Evolutionary conservation across 2,113 vertebrate genomes (phyloP).

Genomic region (Xiphorhynchus elegans): DNA sequence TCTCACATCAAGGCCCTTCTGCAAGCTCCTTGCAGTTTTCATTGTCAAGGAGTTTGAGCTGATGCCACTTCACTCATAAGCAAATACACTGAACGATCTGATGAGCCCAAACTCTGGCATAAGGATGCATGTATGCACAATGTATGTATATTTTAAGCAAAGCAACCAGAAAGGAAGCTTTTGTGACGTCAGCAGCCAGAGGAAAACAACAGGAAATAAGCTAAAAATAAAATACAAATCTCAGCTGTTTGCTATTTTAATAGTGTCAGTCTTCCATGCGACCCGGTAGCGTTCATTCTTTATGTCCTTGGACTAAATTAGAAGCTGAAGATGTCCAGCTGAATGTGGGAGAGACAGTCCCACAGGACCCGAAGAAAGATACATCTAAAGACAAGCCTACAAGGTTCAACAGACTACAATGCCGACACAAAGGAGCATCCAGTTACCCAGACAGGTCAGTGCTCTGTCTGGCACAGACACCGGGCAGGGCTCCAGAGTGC

Average conservation of each 20-base stretch:
- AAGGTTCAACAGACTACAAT: not conserved
- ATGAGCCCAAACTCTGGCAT: not conserved
- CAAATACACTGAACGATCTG: not conserved
- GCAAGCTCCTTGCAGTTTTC: not conserved
- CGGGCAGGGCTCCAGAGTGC: not conserved
- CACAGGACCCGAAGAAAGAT: not conserved
- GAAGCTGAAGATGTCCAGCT: not conserved
- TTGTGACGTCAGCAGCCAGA: not conserved
- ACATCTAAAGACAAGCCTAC: not conserved
- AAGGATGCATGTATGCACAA: not conserved
- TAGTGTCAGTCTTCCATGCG: not conserved
- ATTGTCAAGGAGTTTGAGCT: not conserved
- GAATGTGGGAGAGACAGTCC: not conserved
- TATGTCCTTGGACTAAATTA: slow-evolving; percentile 13
- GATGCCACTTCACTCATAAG: not conserved
- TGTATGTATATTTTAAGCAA: not conserved
- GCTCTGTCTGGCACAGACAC: not conserved
- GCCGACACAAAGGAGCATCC: not conserved
- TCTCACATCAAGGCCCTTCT: not conserved
- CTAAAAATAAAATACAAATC: slow-evolving; percentile 41
- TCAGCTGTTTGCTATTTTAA: slow-evolving; percentile 4
- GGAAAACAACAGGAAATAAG: slow-evolving; percentile 33
- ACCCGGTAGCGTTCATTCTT: not conserved
- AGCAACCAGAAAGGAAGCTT: not conserved
- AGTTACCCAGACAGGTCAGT: not conserved